These are phyloP conservation scores for Helicoverpa armigera DNA, from an alignment of 1,140 invertebrate genomes.

Conservation along the genomic window DNA sequence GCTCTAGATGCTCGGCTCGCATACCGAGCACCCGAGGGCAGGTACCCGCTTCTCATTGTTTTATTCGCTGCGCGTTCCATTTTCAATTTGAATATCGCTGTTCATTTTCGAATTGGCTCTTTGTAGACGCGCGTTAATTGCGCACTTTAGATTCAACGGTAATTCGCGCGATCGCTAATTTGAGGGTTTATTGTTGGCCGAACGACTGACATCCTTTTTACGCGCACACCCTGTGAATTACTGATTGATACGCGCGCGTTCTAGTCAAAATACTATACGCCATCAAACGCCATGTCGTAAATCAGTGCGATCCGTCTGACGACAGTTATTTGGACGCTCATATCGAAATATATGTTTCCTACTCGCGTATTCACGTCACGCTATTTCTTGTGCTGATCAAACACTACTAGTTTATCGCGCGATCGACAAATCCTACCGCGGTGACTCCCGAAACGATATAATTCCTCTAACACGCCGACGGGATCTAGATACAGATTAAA, in stretches of 20 bases:
- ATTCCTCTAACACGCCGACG: conserved; percentile 77
- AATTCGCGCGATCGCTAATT: conserved; percentile 84
- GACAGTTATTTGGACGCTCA: conserved; percentile 63
- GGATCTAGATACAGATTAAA: conserved; percentile 79
- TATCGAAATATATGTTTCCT: conserved; percentile 55
- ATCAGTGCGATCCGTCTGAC: conserved; percentile 59
- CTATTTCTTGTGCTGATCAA: conserved; percentile 64
- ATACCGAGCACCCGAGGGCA: conserved; percentile 66
- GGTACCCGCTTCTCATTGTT: conserved; percentile 72
- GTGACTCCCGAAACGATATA: conserved; percentile 73
- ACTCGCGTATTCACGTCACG: conserved; percentile 62
- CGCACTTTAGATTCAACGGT: conserved; percentile 84
- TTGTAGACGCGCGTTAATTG: conserved; percentile 81
- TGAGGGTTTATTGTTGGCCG: conserved; percentile 81
- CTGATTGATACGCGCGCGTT: conserved; percentile 63
- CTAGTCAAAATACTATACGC: conserved; percentile 55
- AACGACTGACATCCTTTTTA: conserved; percentile 78
- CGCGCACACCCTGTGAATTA: conserved; percentile 73
- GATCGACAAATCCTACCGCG: conserved; percentile 72
- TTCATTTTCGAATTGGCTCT: conserved; percentile 84
- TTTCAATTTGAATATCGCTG: conserved; percentile 85
- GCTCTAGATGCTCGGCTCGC: conserved; percentile 65
- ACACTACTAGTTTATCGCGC: conserved; percentile 66
- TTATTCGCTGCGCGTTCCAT: conserved; percentile 82
- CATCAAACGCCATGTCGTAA: conserved; percentile 50